Base-by-base conservation (phyloP, 2,113 vertebrate genomes). In the Serilophus lunatus region DNA sequence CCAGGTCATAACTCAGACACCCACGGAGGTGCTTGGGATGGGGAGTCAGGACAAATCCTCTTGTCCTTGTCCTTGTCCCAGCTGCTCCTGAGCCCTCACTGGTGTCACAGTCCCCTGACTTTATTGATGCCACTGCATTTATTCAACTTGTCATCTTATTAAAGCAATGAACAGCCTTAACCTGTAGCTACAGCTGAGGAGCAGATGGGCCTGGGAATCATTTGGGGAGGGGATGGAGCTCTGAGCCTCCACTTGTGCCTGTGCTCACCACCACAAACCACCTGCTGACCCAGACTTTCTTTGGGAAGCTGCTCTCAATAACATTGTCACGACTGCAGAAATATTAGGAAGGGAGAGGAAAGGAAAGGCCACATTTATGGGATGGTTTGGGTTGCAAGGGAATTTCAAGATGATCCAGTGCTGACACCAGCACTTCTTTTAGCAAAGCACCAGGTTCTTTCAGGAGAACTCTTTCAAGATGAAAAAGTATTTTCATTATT, bases 401-500 rank as follows among this genome's bases (percentile, higher is more conserved):
- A 13, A 18, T 12, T 14, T 20, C 29, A 29, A 20, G 18, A 18
- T 12, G 36, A 29, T 5, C 25, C 36, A 29, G 60, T 44, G 50
- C 77, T 77, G 75, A 40, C 45, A 20, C 7, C 77, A 51, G 35
- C 42, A 44, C 42, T 15, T 59, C 76, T 90, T 40, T 40, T 18
- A 89, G 81, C 65, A 36, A 57, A 63, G 45, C 71, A 13, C 42
- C 8, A 31, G 49, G 29, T 35, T 33, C 65, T 69, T 40, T 24
- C 79, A 76, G 70, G 33, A 57, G 25, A 78, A n/a, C 36, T 9
- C 49, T 63, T 81, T 13, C 88, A 49, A 77, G 64, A 85, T 64
- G 59, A 93, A 85, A 54, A 94, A 70, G n/a, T 40, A 45, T 65
- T 85, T 75, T 85, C 74, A 53, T 82, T 85, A 66, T 24, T n/a